Percentiles rank a stretch among this genome's conserved stretches.
These are phyloP conservation scores for Siniperca scherzeri DNA, from an alignment of 2,797 vertebrate genomes.

Conservation along the genomic window DNA sequence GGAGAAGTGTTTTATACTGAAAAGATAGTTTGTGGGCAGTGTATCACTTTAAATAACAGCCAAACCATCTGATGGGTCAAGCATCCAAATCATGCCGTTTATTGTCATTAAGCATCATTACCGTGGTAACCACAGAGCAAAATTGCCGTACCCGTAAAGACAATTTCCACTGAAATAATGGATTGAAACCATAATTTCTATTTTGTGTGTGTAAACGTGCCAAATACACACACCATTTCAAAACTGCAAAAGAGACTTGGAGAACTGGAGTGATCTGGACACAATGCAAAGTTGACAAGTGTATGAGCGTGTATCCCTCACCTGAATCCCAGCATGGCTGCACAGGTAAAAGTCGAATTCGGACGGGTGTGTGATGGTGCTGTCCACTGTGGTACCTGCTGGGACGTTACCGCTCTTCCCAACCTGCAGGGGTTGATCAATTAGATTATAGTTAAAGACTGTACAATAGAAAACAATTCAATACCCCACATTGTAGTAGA, in stretches of 20 bases:
- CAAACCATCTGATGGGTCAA: conserved; percentile 3
- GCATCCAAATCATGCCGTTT: conserved; percentile 2
- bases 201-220: conserved; percentile 1
- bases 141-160: neutral
- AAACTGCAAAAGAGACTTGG: neutral
- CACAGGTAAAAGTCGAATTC: conserved; percentile 99
- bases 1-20: neutral
- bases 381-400: conserved; percentile 98
- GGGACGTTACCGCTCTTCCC: conserved; percentile 99
- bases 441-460: neutral
- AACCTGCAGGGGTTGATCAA: conserved; percentile 84
- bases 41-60: conserved; percentile 6
- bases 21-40: neutral
- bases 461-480: neutral
- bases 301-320: conserved; percentile 63
- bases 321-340: conserved; percentile 99
- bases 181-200: neutral
- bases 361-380: conserved; percentile 98
- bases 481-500: neutral
- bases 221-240: neutral
- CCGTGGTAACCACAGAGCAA: neutral
- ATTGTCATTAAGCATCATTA: conserved; percentile 31
- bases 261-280: neutral
- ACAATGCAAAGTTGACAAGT: neutral
- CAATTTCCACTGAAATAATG: neutral